phyloP scores from a whole-genome alignment of 2,113 vertebrate genomes.

The Cryptotis parvus region DNA sequence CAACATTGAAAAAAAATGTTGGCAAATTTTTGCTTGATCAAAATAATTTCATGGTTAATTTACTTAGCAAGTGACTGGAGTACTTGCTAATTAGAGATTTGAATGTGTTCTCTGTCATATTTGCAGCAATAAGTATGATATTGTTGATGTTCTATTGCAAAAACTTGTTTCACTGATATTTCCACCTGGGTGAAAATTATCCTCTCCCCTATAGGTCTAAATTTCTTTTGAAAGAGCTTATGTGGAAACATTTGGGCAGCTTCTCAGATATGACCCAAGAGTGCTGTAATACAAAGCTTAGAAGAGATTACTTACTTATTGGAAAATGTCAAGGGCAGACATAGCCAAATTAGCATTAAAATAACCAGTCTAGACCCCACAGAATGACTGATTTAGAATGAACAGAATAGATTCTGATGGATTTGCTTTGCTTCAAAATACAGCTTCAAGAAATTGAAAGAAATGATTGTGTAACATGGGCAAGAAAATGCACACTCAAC shows the following conservation, averaged over 20 bases:
- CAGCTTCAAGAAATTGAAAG: constrained; percentile 14
- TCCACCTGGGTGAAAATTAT: neutral
- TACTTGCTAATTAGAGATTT: neutral
- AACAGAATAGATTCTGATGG: neutral
- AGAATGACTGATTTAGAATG: constrained; percentile 22
- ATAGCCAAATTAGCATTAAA: constrained; percentile 21
- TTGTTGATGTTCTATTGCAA: neutral
- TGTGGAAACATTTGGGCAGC: constrained; percentile 19
- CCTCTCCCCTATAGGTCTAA: neutral
- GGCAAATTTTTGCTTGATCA: neutral
- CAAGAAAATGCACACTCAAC: neutral
- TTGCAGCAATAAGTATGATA: neutral
- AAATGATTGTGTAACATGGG: neutral
- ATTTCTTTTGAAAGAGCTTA: constrained; percentile 25
- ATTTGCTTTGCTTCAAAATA: constrained; percentile 37
- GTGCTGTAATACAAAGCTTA: constrained; percentile 11
- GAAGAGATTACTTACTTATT: constrained; percentile 16
- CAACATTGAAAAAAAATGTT: neutral
- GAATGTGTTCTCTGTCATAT: neutral
- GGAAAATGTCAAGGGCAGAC: constrained; percentile 15
- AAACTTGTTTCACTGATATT: neutral
- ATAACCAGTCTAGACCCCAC: neutral
- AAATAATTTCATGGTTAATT: neutral
- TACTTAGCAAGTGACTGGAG: neutral
- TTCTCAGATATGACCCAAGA: neutral